Evolutionary conservation across 2,888 invertebrate genomes (phyloP).

Genomic region (Catocala fraxini): DNA sequence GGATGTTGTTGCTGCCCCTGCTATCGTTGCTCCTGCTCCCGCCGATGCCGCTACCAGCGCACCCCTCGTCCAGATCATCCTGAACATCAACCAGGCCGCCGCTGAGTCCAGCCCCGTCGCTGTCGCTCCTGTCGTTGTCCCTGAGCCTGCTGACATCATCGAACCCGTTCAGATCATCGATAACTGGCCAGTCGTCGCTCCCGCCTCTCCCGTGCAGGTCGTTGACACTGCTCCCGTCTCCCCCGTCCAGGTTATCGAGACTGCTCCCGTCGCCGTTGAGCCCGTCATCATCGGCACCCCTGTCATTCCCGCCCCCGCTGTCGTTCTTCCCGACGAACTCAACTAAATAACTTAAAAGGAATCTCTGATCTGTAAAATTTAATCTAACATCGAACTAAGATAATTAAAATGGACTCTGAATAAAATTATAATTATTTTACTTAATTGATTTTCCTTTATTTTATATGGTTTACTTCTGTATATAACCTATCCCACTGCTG

Average conservation of each 20-base stretch:
- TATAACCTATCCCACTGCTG: too few species aligned
- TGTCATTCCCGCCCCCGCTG: conserved; percentile 40
- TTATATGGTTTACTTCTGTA: too few species aligned
- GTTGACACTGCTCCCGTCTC: conserved; percentile 19
- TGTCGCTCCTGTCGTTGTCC: conserved; percentile 14
- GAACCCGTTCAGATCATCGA: conserved; percentile 4
- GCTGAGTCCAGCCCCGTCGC: conserved; percentile 30
- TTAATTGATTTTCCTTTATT: too few species aligned
- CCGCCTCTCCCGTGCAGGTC: conserved; percentile 21
- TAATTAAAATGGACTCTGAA: too few species aligned
- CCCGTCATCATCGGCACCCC: conserved; percentile 24
- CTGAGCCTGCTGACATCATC: conserved; percentile 8
- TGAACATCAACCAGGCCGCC: conserved; percentile 55
- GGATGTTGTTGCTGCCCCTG: conserved; percentile 34
- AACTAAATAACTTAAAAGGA: conserved; percentile 13
- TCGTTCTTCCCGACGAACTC: conserved; percentile 37
- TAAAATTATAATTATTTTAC: too few species aligned
- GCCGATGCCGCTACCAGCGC: conserved; percentile 23
- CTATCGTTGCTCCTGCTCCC: conserved; percentile 32
- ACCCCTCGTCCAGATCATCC: conserved; percentile 61
- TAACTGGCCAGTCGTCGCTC: conserved; percentile 13
- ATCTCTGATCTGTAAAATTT: background rate
- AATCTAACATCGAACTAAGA: too few species aligned
- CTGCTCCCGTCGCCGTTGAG: conserved; percentile 29
- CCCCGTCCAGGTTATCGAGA: conserved; percentile 16